These are phyloP conservation scores for Polydrusus cervinus DNA, from an alignment of 2,888 invertebrate genomes.

Conservation along the genomic window DNA sequence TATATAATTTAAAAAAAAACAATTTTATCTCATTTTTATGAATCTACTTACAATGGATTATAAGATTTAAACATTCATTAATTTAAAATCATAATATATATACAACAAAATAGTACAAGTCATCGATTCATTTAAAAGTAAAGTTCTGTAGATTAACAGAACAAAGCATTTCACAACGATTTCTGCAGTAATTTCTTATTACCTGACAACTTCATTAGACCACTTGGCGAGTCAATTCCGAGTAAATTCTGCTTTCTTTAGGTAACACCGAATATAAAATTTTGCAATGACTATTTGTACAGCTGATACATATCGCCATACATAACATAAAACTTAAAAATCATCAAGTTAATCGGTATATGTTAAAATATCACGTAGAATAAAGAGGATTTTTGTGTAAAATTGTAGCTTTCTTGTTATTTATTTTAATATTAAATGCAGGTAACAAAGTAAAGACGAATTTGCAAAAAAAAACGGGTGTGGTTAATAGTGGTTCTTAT, in stretches of 20 bases:
- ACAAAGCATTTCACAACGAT: conserved; percentile 17
- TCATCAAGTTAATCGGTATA: conserved; percentile 20
- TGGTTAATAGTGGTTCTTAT: no score
- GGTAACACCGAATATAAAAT: conserved; percentile 21
- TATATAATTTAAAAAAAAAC: neutral
- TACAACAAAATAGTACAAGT: neutral
- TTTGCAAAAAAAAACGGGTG: no score
- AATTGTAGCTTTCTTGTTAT: conserved; percentile 21
- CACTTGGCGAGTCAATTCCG: conserved; percentile 10
- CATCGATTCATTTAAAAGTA: conserved; percentile 3
- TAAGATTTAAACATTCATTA: neutral
- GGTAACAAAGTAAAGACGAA: neutral
- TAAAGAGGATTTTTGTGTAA: conserved; percentile 31
- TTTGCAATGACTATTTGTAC: conserved; percentile 17
- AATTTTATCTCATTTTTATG: no score
- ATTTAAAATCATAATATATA: neutral
- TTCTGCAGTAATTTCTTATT: neutral
- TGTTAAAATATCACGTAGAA: conserved; percentile 27
- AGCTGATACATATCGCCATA: conserved; percentile 13
- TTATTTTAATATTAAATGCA: conserved; percentile 8
- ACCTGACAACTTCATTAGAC: conserved; percentile 16
- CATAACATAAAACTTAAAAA: conserved; percentile 5
- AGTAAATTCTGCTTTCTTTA: conserved; percentile 30
- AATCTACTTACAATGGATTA: conserved; percentile 5
- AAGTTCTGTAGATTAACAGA: neutral